phyloP scores from a whole-genome alignment of 2,888 invertebrate genomes.

The Timema cristinae region DNA sequence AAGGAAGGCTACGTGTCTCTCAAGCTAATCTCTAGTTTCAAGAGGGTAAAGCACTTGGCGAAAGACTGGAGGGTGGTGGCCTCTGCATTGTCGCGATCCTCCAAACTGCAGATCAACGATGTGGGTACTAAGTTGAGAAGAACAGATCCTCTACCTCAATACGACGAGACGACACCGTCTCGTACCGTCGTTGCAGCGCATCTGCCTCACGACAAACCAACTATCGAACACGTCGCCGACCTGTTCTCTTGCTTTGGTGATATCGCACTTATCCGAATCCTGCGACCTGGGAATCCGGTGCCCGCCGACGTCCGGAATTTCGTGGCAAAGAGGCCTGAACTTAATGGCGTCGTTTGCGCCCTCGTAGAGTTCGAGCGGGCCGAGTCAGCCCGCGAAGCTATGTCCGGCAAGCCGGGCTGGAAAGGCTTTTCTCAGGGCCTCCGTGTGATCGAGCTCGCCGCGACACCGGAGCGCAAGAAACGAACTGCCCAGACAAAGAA shows the following conservation, averaged over 20 bases:
- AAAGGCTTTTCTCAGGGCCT: slow-evolving; percentile 51
- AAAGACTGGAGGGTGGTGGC: slow-evolving; percentile 94
- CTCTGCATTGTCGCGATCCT: slow-evolving; percentile 73
- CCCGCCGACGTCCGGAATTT: slow-evolving; percentile 89
- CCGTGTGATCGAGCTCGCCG: slow-evolving; percentile 67
- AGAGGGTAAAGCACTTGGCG: slow-evolving; percentile 88
- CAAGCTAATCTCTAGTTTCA: slow-evolving; percentile 92
- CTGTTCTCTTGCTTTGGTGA: slow-evolving; percentile 85
- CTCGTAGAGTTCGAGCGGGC: slow-evolving; percentile 88
- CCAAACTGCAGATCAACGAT: slow-evolving; percentile 83
- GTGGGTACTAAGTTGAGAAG: slow-evolving; percentile 86
- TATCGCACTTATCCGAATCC: slow-evolving; percentile 80
- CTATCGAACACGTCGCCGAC: slow-evolving; percentile 88
- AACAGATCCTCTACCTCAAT: slow-evolving; percentile 77
- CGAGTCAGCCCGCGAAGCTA: slow-evolving; percentile 77
- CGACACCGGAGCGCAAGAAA: slow-evolving; percentile 60
- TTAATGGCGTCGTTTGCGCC: slow-evolving; percentile 82
- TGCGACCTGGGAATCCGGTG: slow-evolving; percentile 86
- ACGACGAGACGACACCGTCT: slow-evolving; percentile 90
- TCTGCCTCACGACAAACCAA: slow-evolving; percentile 78
- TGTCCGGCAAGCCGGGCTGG: slow-evolving; percentile 45
- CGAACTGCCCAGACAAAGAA: slow-evolving; percentile 54
- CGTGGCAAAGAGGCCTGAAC: slow-evolving; percentile 83
- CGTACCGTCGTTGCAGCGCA: slow-evolving; percentile 84
- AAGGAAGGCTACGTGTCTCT: slow-evolving; percentile 94